A percentile compares a stretch with the other conserved stretches of the same genome.
Evolutionary conservation across 2,888 invertebrate genomes (phyloP).

Genomic region (Microchrysa polita): DNA sequence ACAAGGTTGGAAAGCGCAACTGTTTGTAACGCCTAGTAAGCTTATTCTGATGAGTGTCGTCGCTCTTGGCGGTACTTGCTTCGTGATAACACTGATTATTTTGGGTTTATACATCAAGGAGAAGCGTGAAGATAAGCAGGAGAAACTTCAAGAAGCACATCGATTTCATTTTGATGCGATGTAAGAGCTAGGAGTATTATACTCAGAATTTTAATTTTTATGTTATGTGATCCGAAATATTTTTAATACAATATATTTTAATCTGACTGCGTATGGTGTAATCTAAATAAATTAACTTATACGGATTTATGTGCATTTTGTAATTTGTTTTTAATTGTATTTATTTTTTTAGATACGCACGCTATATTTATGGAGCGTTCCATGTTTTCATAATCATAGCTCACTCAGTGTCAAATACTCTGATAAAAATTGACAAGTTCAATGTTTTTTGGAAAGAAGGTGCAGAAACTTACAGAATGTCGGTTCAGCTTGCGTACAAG

Average conservation of each 20-base stretch:
- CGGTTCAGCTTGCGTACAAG: too few species aligned
- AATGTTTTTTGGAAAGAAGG: too few species aligned
- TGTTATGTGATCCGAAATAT: conserved; percentile 31
- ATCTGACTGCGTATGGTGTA: not conserved
- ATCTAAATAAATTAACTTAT: conserved; percentile 40
- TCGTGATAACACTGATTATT: conserved; percentile 85
- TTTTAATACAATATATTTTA: conserved; percentile 38
- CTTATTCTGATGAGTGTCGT: conserved; percentile 91
- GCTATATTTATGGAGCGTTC: too few species aligned
- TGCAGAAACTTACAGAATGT: too few species aligned
- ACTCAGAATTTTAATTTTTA: conserved; percentile 14
- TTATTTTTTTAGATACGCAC: too few species aligned
- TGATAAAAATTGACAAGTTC: too few species aligned
- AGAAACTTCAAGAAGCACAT: conserved; percentile 81
- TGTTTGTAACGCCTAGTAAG: conserved; percentile 95
- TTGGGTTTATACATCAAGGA: conserved; percentile 91
- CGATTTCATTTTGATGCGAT: conserved; percentile 88
- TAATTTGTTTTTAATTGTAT: too few species aligned
- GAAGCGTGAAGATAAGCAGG: conserved; percentile 80
- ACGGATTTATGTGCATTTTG: conserved; percentile 12
- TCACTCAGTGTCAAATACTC: too few species aligned
- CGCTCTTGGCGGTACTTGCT: conserved; percentile 86
- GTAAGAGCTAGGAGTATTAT: conserved; percentile 64
- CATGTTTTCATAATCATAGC: too few species aligned
- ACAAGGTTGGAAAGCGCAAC: conserved; percentile 84